phyloP scores from a whole-genome alignment of 2,797 vertebrate species.

The Pygocentrus nattereri region DNA sequence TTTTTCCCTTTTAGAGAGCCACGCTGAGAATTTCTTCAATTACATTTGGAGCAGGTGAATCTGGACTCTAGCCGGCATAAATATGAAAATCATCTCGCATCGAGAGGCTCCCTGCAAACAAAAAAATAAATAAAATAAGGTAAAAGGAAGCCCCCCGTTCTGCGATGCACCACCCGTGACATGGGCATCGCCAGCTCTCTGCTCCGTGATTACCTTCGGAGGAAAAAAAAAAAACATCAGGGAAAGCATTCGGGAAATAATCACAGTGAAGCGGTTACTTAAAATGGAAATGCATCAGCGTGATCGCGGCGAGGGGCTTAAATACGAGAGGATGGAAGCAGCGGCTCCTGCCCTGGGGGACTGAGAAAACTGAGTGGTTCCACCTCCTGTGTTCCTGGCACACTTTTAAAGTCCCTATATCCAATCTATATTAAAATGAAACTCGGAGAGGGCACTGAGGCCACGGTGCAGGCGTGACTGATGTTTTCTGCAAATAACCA shows the following conservation, averaged over 20 bases:
- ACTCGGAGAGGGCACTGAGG: constrained; percentile 34
- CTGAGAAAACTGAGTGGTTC: constrained; percentile 25
- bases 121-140: too few species aligned
- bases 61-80: constrained; percentile 44
- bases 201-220: constrained; percentile 43
- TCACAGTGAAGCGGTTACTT: constrained; percentile 29
- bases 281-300: constrained; percentile 34
- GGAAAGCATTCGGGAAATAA: constrained; percentile 25
- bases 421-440: constrained; percentile 64
- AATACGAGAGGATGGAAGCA: constrained; percentile 30
- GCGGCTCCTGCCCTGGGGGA: constrained; percentile 32
- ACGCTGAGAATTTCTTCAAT: constrained; percentile 65
- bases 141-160: constrained; percentile 19
- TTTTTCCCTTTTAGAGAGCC: constrained; percentile 59
- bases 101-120: constrained; percentile 37
- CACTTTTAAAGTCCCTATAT: constrained; percentile 43
- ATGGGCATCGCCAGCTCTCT: not conserved
- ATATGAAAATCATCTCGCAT: constrained; percentile 63
- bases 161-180: constrained; percentile 18
- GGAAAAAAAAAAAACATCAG: constrained; percentile 7
- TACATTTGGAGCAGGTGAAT: constrained; percentile 60
- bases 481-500: constrained; percentile 42
- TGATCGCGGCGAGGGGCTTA: constrained; percentile 13
- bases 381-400: constrained; percentile 29
- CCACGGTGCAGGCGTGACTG: constrained; percentile 20